Base-by-base conservation (phyloP, 2,113 vertebrate genomes). In the Dasyurus viverrinus region DNA sequence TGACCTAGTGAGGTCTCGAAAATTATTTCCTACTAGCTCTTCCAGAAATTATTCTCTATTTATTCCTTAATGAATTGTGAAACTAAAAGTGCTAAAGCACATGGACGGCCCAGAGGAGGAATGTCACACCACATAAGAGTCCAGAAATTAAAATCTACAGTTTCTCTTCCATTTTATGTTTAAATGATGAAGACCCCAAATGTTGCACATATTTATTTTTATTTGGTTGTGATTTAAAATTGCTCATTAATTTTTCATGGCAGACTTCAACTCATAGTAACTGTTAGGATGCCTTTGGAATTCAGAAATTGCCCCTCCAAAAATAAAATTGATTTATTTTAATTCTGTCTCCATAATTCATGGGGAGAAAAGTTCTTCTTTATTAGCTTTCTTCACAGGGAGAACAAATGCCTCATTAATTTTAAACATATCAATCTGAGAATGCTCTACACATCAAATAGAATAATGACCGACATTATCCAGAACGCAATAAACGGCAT, bases 401-500 rank as follows among this genome's bases (percentile, higher is more conserved):
- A 97, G 94, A 96, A 98, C 46, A 96, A 97, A 98, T 97, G 96
- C 95, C 89, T 98, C 98, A 98, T 98, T 98, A 98, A 98, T 97
- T 98, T 98, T 98, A 98, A 98, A 97, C 54, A 95, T 96, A 96
- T 97, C 96, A 97, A 92, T 97, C 97, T 97, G 91, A 98, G 97
- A 98, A 98, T 94, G 91, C 16, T 96, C 91, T 96, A 96, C 94
- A 94, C 95, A 97, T 98, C 97, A 98, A 95, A 92, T 92, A 98
- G 97, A 98, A 96, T 98, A 98, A 98, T 98, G 98, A 97, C 97
- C 98, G 97, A 98, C 97, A 98, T 97, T 98, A 98, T 92, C 93
- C 93, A 90, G 93, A 98, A 92, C 94, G 97, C 90, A 98, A 95
- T 97, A 94, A 90, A 97, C 92, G 96, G 94, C 97, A 96, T 55